Percentiles rank a stretch among this genome's conserved stretches.
phyloP scores from a whole-genome alignment of 2,113 vertebrate genomes.

The Pseudopipra pipra region DNA sequence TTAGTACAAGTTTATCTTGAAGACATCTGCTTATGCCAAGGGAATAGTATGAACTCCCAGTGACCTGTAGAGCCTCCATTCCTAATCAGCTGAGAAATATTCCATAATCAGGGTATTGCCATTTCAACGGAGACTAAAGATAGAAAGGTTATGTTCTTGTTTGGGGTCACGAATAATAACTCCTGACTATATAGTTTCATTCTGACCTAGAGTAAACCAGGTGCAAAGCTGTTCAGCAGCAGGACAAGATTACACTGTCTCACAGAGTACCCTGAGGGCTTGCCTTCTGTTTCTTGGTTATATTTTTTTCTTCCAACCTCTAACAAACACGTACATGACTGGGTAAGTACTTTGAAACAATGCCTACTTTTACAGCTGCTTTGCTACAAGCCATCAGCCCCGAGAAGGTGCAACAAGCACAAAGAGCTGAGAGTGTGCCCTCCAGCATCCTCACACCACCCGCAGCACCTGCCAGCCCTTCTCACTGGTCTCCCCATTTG shows the following conservation, averaged over 20 bases:
- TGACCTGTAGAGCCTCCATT: conserved; percentile 63
- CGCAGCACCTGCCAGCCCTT: not conserved
- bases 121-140: conserved; percentile 55
- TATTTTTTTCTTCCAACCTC: not conserved
- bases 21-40: conserved; percentile 66
- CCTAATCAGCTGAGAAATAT: conserved; percentile 62
- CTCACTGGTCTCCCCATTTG: not conserved
- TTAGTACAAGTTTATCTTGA: conserved; percentile 71
- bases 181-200: conserved; percentile 16
- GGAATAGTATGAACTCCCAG: conserved; percentile 58
- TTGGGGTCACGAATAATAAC: conserved; percentile 41
- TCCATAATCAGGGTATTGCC: conserved; percentile 50
- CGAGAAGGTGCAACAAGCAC: not conserved
- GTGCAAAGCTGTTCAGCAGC: conserved; percentile 43
- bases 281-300: conserved; percentile 31
- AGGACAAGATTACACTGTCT: not conserved
- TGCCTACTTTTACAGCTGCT: not conserved
- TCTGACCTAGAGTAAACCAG: conserved; percentile 33
- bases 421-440: not conserved
- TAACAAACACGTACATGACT: conserved; percentile 1
- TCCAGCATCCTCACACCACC: not conserved
- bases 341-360: conserved; percentile 10
- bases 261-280: not conserved
- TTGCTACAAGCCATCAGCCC: conserved; percentile 2
- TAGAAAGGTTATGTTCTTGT: conserved; percentile 44